Percentiles rank a stretch among this genome's conserved stretches.
phyloP scores from a whole-genome alignment of 2,113 vertebrate genomes.

The Delphinus delphis region DNA sequence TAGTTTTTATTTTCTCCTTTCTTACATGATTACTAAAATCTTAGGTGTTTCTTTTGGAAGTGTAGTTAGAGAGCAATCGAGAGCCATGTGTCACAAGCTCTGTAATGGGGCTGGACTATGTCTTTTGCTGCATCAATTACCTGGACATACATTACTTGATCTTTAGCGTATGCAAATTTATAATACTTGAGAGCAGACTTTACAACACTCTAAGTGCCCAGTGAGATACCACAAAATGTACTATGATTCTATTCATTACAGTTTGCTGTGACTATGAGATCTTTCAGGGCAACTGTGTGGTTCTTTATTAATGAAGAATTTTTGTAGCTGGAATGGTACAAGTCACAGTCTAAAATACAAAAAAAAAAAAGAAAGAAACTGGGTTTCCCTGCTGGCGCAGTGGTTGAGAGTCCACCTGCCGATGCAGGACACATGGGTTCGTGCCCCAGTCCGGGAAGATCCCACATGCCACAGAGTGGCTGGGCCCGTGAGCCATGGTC shows the following conservation, averaged over 20 bases:
- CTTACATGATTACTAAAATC: background rate
- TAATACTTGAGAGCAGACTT: background rate
- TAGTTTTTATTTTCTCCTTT: background rate
- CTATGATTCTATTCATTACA: background rate
- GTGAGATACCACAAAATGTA: background rate
- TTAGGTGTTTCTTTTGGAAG: background rate
- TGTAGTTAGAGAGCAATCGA: background rate
- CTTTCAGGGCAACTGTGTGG: background rate
- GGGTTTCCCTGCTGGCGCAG: too few relatives aligned
- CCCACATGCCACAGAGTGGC: too few relatives aligned
- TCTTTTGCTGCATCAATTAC: background rate
- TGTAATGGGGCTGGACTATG: background rate
- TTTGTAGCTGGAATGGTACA: background rate
- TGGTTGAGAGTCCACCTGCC: too few relatives aligned
- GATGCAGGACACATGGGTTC: too few relatives aligned
- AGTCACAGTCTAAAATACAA: background rate
- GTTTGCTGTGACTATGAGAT: background rate
- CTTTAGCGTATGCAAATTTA: background rate
- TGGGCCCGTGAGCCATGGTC: too few relatives aligned
- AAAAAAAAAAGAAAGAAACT: too few relatives aligned
- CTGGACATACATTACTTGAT: background rate
- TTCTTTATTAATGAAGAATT: constrained; percentile 32
- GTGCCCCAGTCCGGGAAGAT: too few relatives aligned
- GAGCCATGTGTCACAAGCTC: background rate
- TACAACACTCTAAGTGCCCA: background rate